Evolutionary conservation across 1,140 invertebrate genomes (phyloP).

Genomic region (Lepidurus packardi): DNA sequence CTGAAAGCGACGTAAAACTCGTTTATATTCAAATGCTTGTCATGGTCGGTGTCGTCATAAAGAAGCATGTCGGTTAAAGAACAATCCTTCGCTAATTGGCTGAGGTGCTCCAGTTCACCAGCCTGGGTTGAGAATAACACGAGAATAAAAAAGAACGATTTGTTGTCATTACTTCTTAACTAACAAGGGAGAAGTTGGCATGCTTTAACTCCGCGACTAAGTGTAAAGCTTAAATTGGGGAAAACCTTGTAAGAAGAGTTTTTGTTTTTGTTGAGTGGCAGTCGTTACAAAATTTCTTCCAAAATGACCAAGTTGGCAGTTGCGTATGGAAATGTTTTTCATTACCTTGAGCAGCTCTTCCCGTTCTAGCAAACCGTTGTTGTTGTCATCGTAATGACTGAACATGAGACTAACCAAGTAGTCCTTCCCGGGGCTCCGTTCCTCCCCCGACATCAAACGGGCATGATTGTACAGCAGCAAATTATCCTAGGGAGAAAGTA

Average conservation of each 20-base stretch:
- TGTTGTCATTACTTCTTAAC: constrained; percentile 1
- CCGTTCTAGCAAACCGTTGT: constrained; percentile 59
- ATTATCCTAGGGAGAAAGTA: constrained; percentile 54
- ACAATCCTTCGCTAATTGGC: constrained; percentile 60
- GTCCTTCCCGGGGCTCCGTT: constrained; percentile 51
- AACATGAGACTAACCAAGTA: constrained; percentile 72
- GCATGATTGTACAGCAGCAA: constrained; percentile 66
- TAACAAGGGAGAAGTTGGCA: neutral
- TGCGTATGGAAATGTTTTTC: neutral
- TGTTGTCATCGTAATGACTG: constrained; percentile 68
- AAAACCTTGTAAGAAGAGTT: too few relatives aligned
- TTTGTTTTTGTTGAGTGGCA: neutral
- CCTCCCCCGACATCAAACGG: constrained; percentile 52
- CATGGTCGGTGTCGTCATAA: constrained; percentile 63
- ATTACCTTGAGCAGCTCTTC: constrained; percentile 59
- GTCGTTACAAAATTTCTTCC: neutral
- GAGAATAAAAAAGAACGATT: constrained; percentile 19
- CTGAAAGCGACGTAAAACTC: constrained; percentile 73
- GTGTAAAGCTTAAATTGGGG: too few relatives aligned
- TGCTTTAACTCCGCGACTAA: neutral
- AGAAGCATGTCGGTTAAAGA: constrained; percentile 60
- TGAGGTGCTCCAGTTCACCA: constrained; percentile 57
- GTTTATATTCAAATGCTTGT: constrained; percentile 60
- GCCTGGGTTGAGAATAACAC: constrained; percentile 47
- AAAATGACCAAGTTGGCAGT: neutral